Evolutionary conservation across 2,113 vertebrate species (phyloP).

Genomic region (Nothocercus nigrocapillus): DNA sequence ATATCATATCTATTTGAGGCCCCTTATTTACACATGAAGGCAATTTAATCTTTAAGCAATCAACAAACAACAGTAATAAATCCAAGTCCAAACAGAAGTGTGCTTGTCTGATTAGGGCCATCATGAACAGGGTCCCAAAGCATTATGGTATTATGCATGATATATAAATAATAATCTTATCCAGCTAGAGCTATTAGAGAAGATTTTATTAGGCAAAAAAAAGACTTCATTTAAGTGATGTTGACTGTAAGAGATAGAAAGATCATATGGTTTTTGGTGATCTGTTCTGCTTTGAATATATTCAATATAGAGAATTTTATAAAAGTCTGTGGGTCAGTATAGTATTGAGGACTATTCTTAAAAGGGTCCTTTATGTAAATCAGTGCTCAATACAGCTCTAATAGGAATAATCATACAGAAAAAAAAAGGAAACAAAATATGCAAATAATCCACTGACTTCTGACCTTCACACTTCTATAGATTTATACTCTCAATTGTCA

Average conservation of each 20-base stretch:
- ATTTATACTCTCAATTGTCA: background rate
- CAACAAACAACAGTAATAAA: constrained; percentile 1
- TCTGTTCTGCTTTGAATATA: background rate
- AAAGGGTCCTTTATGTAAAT: background rate
- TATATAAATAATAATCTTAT: constrained; percentile 12
- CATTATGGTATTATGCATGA: background rate
- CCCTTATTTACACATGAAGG: background rate
- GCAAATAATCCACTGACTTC: constrained; percentile 11
- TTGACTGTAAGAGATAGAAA: background rate
- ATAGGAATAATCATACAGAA: background rate
- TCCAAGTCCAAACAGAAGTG: constrained; percentile 2
- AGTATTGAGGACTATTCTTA: background rate
- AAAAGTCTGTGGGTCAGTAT: background rate
- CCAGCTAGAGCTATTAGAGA: background rate
- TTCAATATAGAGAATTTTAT: background rate
- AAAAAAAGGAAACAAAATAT: background rate
- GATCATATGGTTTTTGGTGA: background rate
- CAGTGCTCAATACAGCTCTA: background rate
- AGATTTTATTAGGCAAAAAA: background rate
- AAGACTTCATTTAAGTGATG: background rate
- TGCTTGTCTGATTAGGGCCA: background rate
- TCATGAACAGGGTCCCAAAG: background rate
- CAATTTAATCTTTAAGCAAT: constrained; percentile 19
- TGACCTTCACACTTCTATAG: background rate
- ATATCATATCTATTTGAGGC: background rate